Evolutionary conservation across 1,140 invertebrate species (phyloP), one percentile per base, ranked within the genome.

Genomic region (Coptotermes formosanus): DNA sequence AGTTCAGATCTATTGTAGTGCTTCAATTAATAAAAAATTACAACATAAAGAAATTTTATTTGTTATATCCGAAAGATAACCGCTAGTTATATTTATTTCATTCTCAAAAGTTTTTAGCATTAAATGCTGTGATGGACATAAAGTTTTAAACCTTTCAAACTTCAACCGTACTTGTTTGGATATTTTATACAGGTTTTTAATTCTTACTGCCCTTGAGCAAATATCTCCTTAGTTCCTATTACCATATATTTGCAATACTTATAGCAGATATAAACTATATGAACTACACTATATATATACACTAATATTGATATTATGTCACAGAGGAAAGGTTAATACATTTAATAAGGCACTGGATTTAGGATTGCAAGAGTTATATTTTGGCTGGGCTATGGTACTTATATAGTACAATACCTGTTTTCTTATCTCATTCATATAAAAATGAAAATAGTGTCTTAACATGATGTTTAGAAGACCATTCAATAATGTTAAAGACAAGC

Each of bases 341-440:
- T 55, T 30, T 55, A 84, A n/a, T 84, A 84, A 84, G 83, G 83
- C 83, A 84, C 83, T 84, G 52, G 83, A 84, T 44, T 43, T 84
- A 84, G 83, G 83, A 84, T 84, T 59, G 83, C 48, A 84, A 59
- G 48, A 84, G n/a, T 9, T 30, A 84, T 30, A 19, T 52, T 83
- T 84, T 84, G 83, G 83, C 83, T 84, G 83, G 83, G 83, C 14
- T 84, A 19, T 30, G 45, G 30, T 30, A 38, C 38, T 38, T 4
- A 4, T 38, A 32, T 55, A 19, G 55, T 84, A n/a, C 52, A 84
- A 2, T 25, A 32, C 45, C 45, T 59, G 25, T 6, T 21, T 84
- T 84, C 23, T n/a, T 52, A 12, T 84, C 30, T 52, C 30, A 21
- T n/a, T 44, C 23, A 83, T n/a, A 9, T 48, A 30, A 52, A 52